These are phyloP conservation scores for Keiferia lycopersicella DNA, from an alignment of 2,888 invertebrate genomes.

Conservation along the genomic window DNA sequence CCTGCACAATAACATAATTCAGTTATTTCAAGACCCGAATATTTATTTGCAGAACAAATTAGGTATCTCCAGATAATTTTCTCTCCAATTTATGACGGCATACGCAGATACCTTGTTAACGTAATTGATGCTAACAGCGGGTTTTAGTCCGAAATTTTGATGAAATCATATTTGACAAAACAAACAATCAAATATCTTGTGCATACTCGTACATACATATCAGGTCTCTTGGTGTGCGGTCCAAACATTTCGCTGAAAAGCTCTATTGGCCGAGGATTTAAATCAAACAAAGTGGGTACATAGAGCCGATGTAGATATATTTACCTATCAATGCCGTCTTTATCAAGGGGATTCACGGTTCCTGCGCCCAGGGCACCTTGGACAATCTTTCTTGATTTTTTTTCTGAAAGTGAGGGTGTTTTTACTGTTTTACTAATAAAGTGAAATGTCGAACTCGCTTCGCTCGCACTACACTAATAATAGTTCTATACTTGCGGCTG, in stretches of 20 bases:
- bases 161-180: not conserved
- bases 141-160: conserved; percentile 3
- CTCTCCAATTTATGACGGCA: not conserved
- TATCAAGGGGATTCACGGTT: no score
- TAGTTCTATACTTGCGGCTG: no score
- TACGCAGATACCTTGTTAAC: not conserved
- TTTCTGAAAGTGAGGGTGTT: no score
- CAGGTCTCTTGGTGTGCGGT: not conserved
- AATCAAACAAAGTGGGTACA: not conserved
- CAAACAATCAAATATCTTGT: conserved; percentile 1
- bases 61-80: conserved; percentile 1
- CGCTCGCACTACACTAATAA: no score
- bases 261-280: not conserved
- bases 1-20: not conserved
- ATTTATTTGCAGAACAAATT: conserved; percentile 1
- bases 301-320: not conserved
- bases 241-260: conserved; percentile 9
- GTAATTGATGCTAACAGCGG: conserved; percentile 1
- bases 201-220: not conserved
- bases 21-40: not conserved
- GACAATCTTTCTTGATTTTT: no score
- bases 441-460: no score
- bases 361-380: no score
- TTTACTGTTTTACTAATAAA: no score
- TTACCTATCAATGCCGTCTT: no score